Base-by-base conservation (phyloP, 1,140 invertebrate species). In the Drosophila carrolli region DNA sequence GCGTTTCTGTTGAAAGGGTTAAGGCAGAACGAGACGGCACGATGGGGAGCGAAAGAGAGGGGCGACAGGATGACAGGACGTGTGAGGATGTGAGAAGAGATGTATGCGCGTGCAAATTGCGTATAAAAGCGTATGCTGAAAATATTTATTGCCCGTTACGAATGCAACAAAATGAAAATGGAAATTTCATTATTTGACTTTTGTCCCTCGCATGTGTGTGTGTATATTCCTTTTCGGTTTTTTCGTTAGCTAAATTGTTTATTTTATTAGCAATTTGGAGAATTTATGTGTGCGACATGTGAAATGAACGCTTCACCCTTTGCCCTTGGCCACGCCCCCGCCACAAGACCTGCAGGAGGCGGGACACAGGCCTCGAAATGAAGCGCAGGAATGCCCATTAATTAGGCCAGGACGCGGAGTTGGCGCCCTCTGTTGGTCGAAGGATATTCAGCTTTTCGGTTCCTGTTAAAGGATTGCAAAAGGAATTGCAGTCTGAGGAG, bases 141-240 rank as follows among this genome's bases (percentile, higher is more conserved):
- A 91, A 91, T 91, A 91, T 91, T 91, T 91, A 91, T 91, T 88
- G 65, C 88, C 83, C 88, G 88, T 91, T 91, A 71, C 88, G 89
- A 91, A 91, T 91, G 88, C 82, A 80, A 86, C 86, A 86, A 90
- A 90, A 90, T 90, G 85, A 90, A 82, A 90, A 90, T 86, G 81
- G 83, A 91, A 91, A 74, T 90, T 90, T 90, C 88, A 90, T 91
- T 91, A 88, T 90, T 91, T 81, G 62, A 76, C 76, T 77, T 78
- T 54, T 54, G 51, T 47, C 50, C 46, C 41, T 55, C 58, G 10
- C 37, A 27, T 59, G 29, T 54, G 48, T 50, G 59, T 76, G 59
- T 76, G 32, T 40, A 14, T 54, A 43, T 40, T n/a, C 7, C 48
- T 14, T 19, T 43, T 46, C 35, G 44, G 37, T 74, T 73, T 73